A percentile compares a stretch with the other conserved stretches of the same genome.
Evolutionary conservation across 2,888 invertebrate genomes (phyloP).

Genomic region (Polyommatus icarus): DNA sequence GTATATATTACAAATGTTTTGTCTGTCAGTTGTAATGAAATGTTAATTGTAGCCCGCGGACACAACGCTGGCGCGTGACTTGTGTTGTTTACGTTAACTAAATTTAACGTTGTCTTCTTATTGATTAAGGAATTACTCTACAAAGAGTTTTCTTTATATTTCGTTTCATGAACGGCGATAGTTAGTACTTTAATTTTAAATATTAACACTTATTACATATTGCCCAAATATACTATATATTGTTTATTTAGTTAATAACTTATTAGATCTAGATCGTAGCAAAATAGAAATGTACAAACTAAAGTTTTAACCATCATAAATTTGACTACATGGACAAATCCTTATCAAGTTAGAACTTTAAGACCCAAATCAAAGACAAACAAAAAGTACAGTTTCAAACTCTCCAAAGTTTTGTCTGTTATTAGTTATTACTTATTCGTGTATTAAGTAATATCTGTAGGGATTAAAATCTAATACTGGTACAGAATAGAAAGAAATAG

Average conservation of each 20-base stretch:
- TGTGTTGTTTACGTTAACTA: background rate
- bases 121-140: background rate
- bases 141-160: background rate
- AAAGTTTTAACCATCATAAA: background rate
- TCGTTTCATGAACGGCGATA: too few species aligned
- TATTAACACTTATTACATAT: too few species aligned
- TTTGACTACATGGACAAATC: background rate
- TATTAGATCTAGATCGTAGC: too few species aligned
- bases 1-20: background rate
- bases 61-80: background rate
- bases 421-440: background rate
- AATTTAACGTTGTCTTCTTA: background rate
- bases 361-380: constrained; percentile 12
- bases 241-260: too few species aligned
- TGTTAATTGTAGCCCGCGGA: background rate
- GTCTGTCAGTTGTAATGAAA: constrained; percentile 10
- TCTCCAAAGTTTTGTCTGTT: constrained; percentile 5
- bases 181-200: too few species aligned
- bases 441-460: background rate
- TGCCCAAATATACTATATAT: too few species aligned
- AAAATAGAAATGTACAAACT: too few species aligned
- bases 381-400: background rate
- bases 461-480: background rate
- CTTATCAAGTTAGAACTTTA: constrained; percentile 21
- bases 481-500: background rate